A percentile compares a stretch with the other conserved stretches of the same genome.
Evolutionary conservation across 1,140 invertebrate genomes (phyloP).

Genomic region (Scaptomyza montana): DNA sequence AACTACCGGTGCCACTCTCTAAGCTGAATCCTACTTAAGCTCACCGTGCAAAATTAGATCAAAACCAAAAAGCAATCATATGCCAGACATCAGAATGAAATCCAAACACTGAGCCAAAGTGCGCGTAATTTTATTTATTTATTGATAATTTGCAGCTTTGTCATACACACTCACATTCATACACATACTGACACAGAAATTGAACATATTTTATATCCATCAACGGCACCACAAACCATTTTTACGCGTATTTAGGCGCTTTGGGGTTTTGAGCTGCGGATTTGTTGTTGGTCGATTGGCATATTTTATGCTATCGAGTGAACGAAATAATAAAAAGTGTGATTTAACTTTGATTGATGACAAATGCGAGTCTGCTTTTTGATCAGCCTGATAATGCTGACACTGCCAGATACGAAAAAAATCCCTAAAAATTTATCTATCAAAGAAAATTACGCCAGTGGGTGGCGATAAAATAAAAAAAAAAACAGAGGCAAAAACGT

Average conservation of each 20-base stretch:
- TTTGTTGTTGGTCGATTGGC: conserved; percentile 62
- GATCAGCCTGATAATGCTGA: conserved; percentile 53
- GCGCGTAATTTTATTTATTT: conserved; percentile 79
- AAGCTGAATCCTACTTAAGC: neutral
- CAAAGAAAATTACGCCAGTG: conserved; percentile 44
- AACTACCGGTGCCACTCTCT: neutral
- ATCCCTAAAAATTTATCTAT: conserved; percentile 34
- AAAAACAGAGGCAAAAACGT: conserved; percentile 37
- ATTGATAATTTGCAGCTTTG: conserved; percentile 76
- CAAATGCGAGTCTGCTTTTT: conserved; percentile 62
- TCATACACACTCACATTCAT: conserved; percentile 39
- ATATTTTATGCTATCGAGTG: conserved; percentile 58
- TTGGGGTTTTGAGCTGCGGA: conserved; percentile 61
- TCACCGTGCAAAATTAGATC: neutral
- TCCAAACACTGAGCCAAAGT: conserved; percentile 72
- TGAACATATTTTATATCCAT: conserved; percentile 36
- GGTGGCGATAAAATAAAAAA: conserved; percentile 2
- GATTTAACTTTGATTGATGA: conserved; percentile 79
- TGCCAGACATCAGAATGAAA: conserved; percentile 69
- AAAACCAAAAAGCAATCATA: conserved; percentile 69
- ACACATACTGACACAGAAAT: conserved; percentile 29
- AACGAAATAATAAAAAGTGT: conserved; percentile 59
- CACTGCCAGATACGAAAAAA: conserved; percentile 31
- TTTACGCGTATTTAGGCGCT: conserved; percentile 75
- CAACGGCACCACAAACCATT: conserved; percentile 56